Base-by-base conservation (phyloP, 2,888 invertebrate species). In the Drosophila merina region DNA sequence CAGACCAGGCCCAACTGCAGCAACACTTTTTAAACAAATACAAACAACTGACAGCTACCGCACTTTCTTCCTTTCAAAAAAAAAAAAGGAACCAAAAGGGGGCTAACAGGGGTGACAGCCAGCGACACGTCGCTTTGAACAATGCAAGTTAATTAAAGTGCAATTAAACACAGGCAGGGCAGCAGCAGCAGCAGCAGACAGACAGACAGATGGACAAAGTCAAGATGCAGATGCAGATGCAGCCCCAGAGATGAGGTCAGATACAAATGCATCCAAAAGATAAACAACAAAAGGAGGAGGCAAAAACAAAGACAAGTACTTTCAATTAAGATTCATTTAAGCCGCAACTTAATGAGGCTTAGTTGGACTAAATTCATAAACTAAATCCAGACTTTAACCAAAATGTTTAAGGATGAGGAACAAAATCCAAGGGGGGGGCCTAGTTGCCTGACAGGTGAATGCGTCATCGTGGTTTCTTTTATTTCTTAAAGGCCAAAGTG, bases 141-240 rank as follows among this genome's bases (percentile, higher is more conserved):
- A 84, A 85, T 85, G 77, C 83, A 74, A 84, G 83, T 81, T 85
- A 84, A 84, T 84, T 85, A 85, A 84, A 81, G 79, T 69, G 79
- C 79, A 85, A 84, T 84, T 85, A 81, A 83, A 83, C 71, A 62
- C 57, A 73, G 59, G 57, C 57, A 38, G 36, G 49, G 20, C 20
- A 20, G 20, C 20, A 20, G 20, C 20, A 20, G 20, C 20, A 14
- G 14, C 20, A 20, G 20, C 20, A 20, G 20, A 20, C 14, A 10
- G 25, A 31, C 12, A 52, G 59, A 36, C 33, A 28, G 26, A 50
- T 6, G 9, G 45, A 12, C 54, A 12, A 31, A 45, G 45, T 20
- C 44, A 47, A 56, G 51, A 71, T 42, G 50, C 44, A 70, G 62
- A 63, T 63, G 63, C 38, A 20, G 62, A 63, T 63, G 63, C 38